These are phyloP conservation scores for Atlantisia rogersi DNA, from an alignment of 2,113 vertebrate species.

Conservation along the genomic window DNA sequence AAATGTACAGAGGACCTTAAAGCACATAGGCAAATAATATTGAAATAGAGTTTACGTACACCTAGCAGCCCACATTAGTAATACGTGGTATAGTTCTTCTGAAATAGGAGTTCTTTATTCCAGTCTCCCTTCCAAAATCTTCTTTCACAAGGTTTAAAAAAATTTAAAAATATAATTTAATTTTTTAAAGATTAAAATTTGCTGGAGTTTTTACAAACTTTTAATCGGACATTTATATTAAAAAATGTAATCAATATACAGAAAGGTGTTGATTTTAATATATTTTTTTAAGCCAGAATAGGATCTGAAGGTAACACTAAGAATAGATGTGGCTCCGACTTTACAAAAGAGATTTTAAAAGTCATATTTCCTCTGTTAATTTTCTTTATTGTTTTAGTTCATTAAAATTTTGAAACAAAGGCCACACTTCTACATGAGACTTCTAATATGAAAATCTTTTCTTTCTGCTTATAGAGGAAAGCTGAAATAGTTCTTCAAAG, in stretches of 20 bases:
- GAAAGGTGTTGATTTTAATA: not conserved
- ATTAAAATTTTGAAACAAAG: not conserved
- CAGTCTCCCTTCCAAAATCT: not conserved
- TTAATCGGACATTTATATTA: not conserved
- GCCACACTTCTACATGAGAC: not conserved
- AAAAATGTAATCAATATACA: not conserved
- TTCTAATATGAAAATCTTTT: conserved; percentile 8
- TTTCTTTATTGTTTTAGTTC: conserved; percentile 45
- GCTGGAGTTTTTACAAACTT: not conserved
- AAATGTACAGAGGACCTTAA: not conserved
- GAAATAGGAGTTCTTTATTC: not conserved
- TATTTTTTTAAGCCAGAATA: not conserved
- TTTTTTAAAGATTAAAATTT: not conserved
- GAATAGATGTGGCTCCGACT: not conserved
- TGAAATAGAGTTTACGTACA: not conserved
- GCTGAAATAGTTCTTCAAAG: conserved; percentile 4
- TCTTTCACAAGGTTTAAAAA: not conserved
- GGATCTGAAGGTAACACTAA: not conserved
- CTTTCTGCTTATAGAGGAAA: not conserved
- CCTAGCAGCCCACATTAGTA: not conserved
- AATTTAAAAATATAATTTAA: not conserved
- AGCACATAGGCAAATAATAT: not conserved
- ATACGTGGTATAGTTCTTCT: not conserved
- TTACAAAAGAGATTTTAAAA: not conserved
- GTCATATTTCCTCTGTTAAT: not conserved